A percentile compares a stretch with the other conserved stretches of the same genome.
These are phyloP conservation scores for Solenopsis fugax DNA, from an alignment of 1,140 invertebrate genomes.

Conservation along the genomic window DNA sequence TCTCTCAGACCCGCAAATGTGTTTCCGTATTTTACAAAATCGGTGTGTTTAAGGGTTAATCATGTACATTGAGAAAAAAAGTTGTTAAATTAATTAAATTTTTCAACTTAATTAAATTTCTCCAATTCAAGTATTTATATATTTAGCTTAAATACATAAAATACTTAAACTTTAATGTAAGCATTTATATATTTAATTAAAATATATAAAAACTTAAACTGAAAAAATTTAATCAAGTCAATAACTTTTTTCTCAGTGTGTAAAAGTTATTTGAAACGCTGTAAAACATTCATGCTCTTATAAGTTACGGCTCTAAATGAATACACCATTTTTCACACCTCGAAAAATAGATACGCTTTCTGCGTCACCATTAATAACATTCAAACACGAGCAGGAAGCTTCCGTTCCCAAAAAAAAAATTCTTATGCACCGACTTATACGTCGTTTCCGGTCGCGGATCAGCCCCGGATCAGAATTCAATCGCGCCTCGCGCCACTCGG, in stretches of 20 bases:
- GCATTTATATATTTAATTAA: too few species aligned
- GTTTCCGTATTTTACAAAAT: too few species aligned
- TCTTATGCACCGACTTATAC: constrained; percentile 48
- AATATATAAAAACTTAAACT: too few species aligned
- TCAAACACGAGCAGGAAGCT: constrained; percentile 1
- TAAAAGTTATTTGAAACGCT: background rate
- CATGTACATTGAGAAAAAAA: too few species aligned
- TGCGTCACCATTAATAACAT: background rate
- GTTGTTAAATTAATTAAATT: background rate
- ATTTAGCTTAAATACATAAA: too few species aligned
- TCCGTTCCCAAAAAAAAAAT: constrained; percentile 41
- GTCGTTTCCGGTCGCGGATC: constrained; percentile 35
- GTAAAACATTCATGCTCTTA: constrained; percentile 17
- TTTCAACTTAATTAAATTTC: too few species aligned
- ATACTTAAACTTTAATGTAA: too few species aligned
- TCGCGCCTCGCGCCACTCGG: constrained; percentile 20
- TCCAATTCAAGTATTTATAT: too few species aligned
- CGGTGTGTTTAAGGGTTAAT: too few species aligned
- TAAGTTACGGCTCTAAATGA: constrained; percentile 10
- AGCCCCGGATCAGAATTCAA: constrained; percentile 37
- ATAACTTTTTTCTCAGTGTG: too few species aligned
- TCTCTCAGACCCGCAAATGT: too few species aligned
- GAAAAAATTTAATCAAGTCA: too few species aligned
- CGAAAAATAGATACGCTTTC: background rate
- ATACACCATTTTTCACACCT: background rate